phyloP scores from a whole-genome alignment of 1,140 invertebrate genomes.

The Meloidogyne floridensis region DNA sequence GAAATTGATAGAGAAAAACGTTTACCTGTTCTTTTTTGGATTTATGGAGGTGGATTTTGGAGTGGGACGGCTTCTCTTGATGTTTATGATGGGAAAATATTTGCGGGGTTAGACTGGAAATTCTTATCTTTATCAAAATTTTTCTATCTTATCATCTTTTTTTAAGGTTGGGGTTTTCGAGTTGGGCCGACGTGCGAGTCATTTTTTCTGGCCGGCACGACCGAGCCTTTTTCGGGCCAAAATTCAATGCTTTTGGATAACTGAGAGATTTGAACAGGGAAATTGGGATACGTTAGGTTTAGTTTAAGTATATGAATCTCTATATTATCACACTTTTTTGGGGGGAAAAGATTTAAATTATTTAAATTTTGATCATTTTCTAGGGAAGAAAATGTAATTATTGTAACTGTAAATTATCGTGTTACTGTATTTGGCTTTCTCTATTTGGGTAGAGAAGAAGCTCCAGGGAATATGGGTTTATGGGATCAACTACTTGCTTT shows the following conservation, averaged over 20 bases:
- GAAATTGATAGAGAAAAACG: conserved; percentile 50
- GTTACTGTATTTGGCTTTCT: conserved; percentile 79
- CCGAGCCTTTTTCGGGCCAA: no score
- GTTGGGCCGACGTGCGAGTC: no score
- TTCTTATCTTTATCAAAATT: neutral
- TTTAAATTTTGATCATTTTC: conserved; percentile 21
- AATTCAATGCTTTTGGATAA: no score
- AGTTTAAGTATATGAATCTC: neutral
- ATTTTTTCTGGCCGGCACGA: no score
- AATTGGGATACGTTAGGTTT: no score
- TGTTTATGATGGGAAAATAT: conserved; percentile 68
- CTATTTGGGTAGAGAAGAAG: conserved; percentile 82
- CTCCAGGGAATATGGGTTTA: conserved; percentile 89
- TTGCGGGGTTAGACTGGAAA: conserved; percentile 55
- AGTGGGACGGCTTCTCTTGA: conserved; percentile 85
- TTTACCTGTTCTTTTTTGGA: conserved; percentile 80
- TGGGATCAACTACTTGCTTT: conserved; percentile 89
- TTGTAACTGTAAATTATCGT: conserved; percentile 92
- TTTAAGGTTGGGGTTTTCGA: no score
- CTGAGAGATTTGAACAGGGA: no score
- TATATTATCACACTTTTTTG: neutral
- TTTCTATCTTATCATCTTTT: no score
- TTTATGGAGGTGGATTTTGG: conserved; percentile 77
- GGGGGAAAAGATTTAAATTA: neutral
- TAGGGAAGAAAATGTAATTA: conserved; percentile 84